Evolutionary conservation across 1,140 invertebrate genomes (phyloP), one percentile per base, ranked within the genome.

Genomic region (Ctenoplectra terminalis): DNA sequence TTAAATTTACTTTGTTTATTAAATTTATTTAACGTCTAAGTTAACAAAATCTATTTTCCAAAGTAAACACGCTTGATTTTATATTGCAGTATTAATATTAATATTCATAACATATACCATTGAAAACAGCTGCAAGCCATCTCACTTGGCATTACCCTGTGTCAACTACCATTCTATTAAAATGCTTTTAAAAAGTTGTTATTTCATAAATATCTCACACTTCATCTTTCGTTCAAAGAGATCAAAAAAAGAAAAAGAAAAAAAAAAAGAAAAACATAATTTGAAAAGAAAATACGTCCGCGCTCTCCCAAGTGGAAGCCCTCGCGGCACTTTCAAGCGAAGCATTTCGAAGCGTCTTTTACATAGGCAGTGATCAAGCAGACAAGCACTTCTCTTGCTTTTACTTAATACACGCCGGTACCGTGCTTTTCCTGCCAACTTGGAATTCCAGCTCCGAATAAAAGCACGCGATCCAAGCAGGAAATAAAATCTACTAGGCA

Each of bases 371-470:
- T 26, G 60, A 75, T 64, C 72, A 40, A 75, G n/a, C 29, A 60
- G 61, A 76, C 74, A 43, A 31, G 50, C 48, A 43, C n/a, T 73
- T 61, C 67, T 78, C 46, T 66, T 17, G 46, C 43, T 29, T 64
- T 72, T 31, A 40, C 37, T 84, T 82, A 66, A 82, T 54, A 23
- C 74, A 37, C 34, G 34, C 34, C 56, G 46, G 31, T 23, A 23
- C 29, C 40, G 61, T 48, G 52, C 61, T 61, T 54, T 67, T 29
- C 64, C 52, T 23, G 17, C 23, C 7, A 73, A 60, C 81, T 73
- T 60, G 79, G 73, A 82, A 76, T 85, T 85, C 61, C 37, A 11
- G 60, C 63, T n/a, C 43, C 69, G 69, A 69, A 67, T 74, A 74
- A 63, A 85, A 76, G 58, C 83, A 34, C 34, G 50, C 31, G 72